phyloP scores from a whole-genome alignment of 2,797 vertebrate genomes.

The Pseudocheirus occidentalis region DNA sequence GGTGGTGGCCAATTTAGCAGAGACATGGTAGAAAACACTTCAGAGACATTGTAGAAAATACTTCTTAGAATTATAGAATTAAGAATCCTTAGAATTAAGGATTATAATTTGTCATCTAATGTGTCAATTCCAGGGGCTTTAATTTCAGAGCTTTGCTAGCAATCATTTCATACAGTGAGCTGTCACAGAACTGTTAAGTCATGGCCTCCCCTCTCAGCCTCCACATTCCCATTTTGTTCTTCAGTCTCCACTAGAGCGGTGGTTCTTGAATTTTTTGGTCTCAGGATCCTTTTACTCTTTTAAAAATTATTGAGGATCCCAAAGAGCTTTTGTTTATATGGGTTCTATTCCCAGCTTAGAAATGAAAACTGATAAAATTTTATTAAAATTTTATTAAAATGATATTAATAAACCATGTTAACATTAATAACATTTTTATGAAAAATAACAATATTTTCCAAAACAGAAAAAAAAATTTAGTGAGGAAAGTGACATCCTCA shows the following conservation, averaged over 20 bases:
- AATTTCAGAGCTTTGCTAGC: neutral
- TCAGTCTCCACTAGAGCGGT: neutral
- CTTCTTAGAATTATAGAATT: conserved; percentile 12
- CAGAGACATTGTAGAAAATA: conserved; percentile 7
- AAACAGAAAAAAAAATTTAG: neutral
- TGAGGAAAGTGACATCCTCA: neutral
- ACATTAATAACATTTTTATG: neutral
- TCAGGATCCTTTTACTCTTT: neutral
- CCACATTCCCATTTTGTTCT: neutral
- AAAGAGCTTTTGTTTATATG: neutral
- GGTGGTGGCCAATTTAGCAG: neutral
- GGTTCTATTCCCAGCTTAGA: neutral
- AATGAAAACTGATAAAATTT: neutral
- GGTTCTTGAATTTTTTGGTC: neutral
- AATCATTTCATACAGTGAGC: neutral
- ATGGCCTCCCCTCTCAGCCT: neutral
- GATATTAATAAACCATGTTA: neutral
- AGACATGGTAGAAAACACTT: conserved; percentile 1
- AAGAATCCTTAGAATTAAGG: conserved; percentile 1
- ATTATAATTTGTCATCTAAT: conserved; percentile 12
- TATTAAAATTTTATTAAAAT: too few relatives aligned
- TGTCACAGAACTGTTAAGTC: neutral
- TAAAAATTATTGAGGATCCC: neutral
- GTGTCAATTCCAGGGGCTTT: neutral
- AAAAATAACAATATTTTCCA: neutral